Percentiles rank a stretch among this genome's conserved stretches.
These are phyloP conservation scores for Peromyscus aztecus DNA, from an alignment of 2,797 vertebrate genomes.

Conservation along the genomic window DNA sequence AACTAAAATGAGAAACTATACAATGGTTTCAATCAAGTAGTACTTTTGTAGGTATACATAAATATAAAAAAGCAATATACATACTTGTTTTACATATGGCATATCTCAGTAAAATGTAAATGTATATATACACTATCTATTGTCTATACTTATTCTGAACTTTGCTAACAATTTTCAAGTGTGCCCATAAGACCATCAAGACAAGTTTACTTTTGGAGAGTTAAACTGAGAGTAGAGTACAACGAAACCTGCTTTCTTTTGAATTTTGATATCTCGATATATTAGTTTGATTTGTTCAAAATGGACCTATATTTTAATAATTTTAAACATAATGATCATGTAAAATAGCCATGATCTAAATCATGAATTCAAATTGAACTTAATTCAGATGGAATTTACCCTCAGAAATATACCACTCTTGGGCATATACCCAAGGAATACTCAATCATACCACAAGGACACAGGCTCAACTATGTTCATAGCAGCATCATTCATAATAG, in stretches of 20 bases:
- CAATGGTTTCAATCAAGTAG: background rate
- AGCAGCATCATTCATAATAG: no score
- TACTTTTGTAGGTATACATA: background rate
- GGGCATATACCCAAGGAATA: no score
- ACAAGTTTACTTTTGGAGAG: background rate
- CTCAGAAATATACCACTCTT: background rate
- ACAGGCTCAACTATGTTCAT: no score
- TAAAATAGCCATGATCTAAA: conserved; percentile 38
- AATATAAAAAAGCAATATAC: background rate
- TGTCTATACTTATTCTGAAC: background rate
- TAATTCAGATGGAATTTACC: conserved; percentile 9
- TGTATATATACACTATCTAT: background rate
- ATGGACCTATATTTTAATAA: background rate
- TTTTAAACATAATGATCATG: conserved; percentile 18
- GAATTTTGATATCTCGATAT: background rate
- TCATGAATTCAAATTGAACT: background rate
- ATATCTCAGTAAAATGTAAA: background rate
- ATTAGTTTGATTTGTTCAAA: background rate
- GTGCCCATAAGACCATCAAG: background rate
- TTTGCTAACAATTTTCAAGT: background rate
- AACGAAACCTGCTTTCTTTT: background rate
- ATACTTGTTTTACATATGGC: background rate
- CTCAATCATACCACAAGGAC: no score
- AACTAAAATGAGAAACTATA: background rate
- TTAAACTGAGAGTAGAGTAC: background rate